Percentiles rank a stretch among this genome's conserved stretches.
These are phyloP conservation scores for Vulpes lagopus DNA, from an alignment of 2,113 vertebrate genomes.

Conservation along the genomic window DNA sequence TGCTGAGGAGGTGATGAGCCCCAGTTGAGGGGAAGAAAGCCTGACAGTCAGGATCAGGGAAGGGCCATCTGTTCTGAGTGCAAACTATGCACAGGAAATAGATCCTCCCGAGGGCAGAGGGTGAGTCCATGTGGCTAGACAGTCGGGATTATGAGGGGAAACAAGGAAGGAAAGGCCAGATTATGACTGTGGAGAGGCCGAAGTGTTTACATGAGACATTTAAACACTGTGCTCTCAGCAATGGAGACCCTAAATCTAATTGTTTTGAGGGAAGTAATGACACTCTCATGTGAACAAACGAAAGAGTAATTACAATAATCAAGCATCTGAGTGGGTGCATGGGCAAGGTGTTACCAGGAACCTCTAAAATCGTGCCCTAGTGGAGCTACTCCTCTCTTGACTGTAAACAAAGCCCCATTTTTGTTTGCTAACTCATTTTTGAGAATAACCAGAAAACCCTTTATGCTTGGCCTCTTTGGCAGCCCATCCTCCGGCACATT, in stretches of 20 bases:
- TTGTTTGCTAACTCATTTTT: neutral
- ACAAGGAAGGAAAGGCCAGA: neutral
- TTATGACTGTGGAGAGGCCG: neutral
- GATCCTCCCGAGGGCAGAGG: neutral
- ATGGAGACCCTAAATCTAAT: neutral
- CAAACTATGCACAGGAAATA: neutral
- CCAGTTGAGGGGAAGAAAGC: rapidly evolving
- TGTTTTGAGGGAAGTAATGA: neutral
- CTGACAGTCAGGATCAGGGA: neutral
- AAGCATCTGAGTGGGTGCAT: rapidly evolving
- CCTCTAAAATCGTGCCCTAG: neutral
- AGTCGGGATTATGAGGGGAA: neutral
- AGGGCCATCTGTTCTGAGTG: neutral
- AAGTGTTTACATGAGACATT: neutral
- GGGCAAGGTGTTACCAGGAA: neutral
- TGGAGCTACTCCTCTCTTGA: neutral
- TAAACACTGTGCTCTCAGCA: neutral
- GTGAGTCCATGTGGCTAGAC: neutral
- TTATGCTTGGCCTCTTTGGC: too few relatives aligned
- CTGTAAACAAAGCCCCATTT: neutral
- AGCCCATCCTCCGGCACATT: neutral
- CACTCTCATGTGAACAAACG: neutral
- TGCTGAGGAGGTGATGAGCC: rapidly evolving
- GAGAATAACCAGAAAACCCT: neutral
- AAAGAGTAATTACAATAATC: neutral